phyloP scores from a whole-genome alignment of 2,113 vertebrate species.

The Equus przewalskii region DNA sequence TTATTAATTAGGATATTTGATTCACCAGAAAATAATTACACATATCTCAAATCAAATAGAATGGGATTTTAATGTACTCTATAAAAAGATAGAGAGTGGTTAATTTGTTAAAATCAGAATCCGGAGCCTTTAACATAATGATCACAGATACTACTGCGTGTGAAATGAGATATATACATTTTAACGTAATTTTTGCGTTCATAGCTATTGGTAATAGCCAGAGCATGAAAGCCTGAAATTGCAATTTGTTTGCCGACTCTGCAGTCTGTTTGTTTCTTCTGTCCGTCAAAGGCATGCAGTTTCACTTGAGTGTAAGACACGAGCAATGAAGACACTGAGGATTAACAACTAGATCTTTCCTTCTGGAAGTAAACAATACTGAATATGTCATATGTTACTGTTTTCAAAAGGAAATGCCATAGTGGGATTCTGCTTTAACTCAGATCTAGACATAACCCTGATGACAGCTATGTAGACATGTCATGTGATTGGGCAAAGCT shows the following conservation, averaged over 20 bases:
- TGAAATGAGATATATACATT: slow-evolving; percentile 9
- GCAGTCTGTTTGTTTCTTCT: neutral
- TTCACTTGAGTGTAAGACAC: neutral
- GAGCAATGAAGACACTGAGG: neutral
- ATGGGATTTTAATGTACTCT: neutral
- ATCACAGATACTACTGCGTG: neutral
- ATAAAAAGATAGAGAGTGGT: neutral
- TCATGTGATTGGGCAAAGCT: neutral
- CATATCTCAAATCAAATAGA: neutral
- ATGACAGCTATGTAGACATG: neutral
- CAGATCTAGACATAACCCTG: neutral
- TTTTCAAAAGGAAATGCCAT: neutral
- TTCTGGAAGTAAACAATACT: neutral
- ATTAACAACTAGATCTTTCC: neutral
- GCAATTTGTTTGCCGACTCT: neutral
- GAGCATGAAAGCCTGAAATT: neutral
- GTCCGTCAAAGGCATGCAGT: neutral
- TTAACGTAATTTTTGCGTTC: slow-evolving; percentile 38
- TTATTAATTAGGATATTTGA: slow-evolving; percentile 31
- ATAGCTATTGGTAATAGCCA: neutral
- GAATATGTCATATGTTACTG: neutral
- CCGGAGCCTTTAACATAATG: slow-evolving; percentile 29
- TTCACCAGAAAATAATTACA: slow-evolving; percentile 15
- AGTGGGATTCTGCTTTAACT: neutral
- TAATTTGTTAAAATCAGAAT: slow-evolving; percentile 53